Conservation (phyloP, 1,140 invertebrate genomes). For the Sipha flava region DNA sequence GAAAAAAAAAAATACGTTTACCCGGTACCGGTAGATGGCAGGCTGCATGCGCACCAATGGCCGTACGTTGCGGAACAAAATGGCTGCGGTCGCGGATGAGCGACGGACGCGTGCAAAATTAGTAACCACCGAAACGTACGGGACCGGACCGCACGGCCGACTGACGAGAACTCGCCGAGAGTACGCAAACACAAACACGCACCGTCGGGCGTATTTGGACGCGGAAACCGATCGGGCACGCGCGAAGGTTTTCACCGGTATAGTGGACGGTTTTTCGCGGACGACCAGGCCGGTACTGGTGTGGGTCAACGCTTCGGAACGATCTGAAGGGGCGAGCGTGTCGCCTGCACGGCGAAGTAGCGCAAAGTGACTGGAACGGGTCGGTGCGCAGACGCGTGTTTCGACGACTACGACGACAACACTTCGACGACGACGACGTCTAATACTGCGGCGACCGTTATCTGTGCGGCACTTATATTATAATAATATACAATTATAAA, state of each 20-base stretch:
- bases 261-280: not conserved
- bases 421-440: not conserved
- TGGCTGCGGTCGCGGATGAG: not conserved
- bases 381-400: constrained; percentile 49
- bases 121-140: constrained; percentile 10
- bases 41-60: not conserved
- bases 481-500: not conserved
- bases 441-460: not conserved
- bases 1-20: not conserved
- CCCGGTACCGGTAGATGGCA: not conserved
- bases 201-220: too few species aligned
- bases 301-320: too few species aligned
- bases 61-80: not conserved
- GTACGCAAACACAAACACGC: not conserved
- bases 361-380: constrained; percentile 31
- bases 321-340: not conserved
- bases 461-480: not conserved
- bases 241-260: too few species aligned
- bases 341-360: not conserved
- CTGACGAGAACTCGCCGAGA: not conserved
- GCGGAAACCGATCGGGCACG: not conserved
- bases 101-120: not conserved
- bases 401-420: not conserved
- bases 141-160: not conserved
- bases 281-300: not conserved